Conservation (phyloP, 2,113 vertebrate genomes). For the Empidonax traillii region DNA sequence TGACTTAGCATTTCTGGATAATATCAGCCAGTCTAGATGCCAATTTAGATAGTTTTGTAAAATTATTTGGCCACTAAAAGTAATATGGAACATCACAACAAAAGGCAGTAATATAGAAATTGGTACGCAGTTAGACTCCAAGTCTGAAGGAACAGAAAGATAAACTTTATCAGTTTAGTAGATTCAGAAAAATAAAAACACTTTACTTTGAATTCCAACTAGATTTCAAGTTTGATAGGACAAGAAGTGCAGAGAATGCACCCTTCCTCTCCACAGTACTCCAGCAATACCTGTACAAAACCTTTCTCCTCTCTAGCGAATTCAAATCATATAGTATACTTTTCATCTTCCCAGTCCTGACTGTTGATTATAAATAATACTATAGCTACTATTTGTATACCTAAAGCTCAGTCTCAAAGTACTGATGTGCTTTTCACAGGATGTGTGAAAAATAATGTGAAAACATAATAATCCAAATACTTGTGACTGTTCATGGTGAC, state of each 20-base stretch:
- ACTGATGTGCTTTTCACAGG: neutral
- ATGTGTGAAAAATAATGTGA: neutral
- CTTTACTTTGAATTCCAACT: neutral
- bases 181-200: neutral
- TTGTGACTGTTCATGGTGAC: neutral
- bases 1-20: neutral
- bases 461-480: slow-evolving; percentile 5
- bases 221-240: neutral
- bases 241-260: neutral
- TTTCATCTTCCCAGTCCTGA: neutral
- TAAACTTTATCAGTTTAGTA: neutral
- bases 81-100: neutral
- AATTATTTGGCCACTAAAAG: neutral
- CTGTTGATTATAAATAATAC: neutral
- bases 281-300: neutral
- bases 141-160: neutral
- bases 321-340: neutral
- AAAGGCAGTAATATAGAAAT: neutral
- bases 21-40: neutral
- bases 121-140: neutral
- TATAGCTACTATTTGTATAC: neutral
- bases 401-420: neutral
- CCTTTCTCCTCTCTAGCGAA: neutral
- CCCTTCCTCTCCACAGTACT: neutral
- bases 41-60: neutral